Conservation (phyloP, 2,113 vertebrate genomes). For the Danionella cerebrum region DNA sequence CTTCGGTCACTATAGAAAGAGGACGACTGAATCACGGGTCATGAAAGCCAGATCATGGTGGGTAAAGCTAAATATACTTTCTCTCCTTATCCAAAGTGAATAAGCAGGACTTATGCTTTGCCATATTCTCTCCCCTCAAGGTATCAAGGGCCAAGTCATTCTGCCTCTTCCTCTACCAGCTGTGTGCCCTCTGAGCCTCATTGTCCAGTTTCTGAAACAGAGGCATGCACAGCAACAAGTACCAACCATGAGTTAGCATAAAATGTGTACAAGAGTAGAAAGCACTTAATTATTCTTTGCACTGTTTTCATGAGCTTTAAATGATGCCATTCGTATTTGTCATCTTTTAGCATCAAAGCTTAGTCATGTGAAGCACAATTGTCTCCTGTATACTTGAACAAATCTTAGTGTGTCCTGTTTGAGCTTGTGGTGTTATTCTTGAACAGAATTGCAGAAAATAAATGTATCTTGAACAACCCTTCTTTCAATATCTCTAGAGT, state of each 20-base stretch:
- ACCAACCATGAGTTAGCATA: conserved; percentile 32
- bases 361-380: conserved; percentile 30
- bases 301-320: conserved; percentile 21
- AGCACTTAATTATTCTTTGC: conserved; percentile 17
- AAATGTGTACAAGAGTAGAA: conserved; percentile 8
- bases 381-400: conserved; percentile 25
- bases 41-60: conserved; percentile 88
- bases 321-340: neutral
- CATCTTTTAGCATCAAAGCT: conserved; percentile 16
- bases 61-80: conserved; percentile 48
- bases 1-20: conserved; percentile 59
- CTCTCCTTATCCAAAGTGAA: neutral
- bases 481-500: neutral
- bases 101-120: neutral
- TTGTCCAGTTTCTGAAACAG: conserved; percentile 44
- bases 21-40: conserved; percentile 66
- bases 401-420: conserved; percentile 14
- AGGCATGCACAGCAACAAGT: conserved; percentile 54
- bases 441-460: conserved; percentile 29
- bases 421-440: conserved; percentile 21
- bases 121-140: conserved; percentile 49
- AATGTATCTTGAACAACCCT: conserved; percentile 18
- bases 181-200: conserved; percentile 61
- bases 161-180: conserved; percentile 70
- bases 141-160: conserved; percentile 75